These are phyloP conservation scores for Zoanthus gigantus DNA, from an alignment of 92 coral and sea anemone genomes.

Conservation along the genomic window DNA sequence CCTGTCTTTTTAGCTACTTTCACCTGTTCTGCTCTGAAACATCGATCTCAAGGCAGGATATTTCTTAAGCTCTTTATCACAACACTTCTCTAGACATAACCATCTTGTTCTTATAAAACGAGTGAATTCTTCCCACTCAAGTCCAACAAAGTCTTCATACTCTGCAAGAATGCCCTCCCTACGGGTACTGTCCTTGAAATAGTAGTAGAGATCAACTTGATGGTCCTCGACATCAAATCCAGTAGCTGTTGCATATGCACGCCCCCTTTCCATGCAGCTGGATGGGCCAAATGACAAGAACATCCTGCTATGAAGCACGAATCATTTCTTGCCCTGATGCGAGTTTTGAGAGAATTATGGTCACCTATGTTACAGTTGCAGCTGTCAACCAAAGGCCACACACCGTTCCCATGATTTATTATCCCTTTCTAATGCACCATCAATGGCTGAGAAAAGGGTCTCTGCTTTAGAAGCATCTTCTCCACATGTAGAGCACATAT, in stretches of 20 bases:
- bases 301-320: slow-evolving; percentile 56
- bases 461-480: slow-evolving; percentile 59
- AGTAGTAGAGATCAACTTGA: slow-evolving; percentile 52
- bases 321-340: slow-evolving; percentile 40
- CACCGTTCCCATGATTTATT: slow-evolving; percentile 52
- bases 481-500: slow-evolving; percentile 53
- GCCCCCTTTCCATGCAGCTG: slow-evolving; percentile 52
- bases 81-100: slow-evolving; percentile 49
- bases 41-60: slow-evolving; percentile 43
- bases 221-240: slow-evolving; percentile 57
- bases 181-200: slow-evolving; percentile 49
- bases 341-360: slow-evolving; percentile 55
- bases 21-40: slow-evolving; percentile 47
- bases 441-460: slow-evolving; percentile 55
- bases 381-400: slow-evolving; percentile 53
- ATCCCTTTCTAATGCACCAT: slow-evolving; percentile 54
- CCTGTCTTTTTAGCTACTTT: slow-evolving; percentile 30
- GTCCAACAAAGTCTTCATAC: slow-evolving; percentile 45
- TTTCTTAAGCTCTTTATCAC: slow-evolving; percentile 55
- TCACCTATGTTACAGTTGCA: slow-evolving; percentile 57
- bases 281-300: slow-evolving; percentile 52
- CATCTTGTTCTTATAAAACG: slow-evolving; percentile 39
- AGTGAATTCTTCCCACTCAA: slow-evolving; percentile 48
- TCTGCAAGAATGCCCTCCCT: slow-evolving; percentile 53
- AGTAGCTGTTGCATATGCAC: slow-evolving; percentile 41